A percentile compares a stretch with the other conserved stretches of the same genome.
Evolutionary conservation across 2,113 vertebrate species (phyloP).

Genomic region (Parotia lawesii): DNA sequence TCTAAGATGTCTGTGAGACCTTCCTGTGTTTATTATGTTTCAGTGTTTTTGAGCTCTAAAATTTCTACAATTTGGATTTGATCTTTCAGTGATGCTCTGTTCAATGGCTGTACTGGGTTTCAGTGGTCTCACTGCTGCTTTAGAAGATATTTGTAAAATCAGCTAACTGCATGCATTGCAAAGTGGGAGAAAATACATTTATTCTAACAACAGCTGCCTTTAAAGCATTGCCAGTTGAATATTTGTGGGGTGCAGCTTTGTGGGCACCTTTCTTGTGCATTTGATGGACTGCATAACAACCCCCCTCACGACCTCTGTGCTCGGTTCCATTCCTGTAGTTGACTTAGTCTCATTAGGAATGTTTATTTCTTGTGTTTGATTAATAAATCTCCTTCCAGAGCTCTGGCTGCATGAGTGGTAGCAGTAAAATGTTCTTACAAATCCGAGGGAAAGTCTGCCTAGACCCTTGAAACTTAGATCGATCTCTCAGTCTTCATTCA

Average conservation of each 20-base stretch:
- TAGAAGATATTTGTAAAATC: neutral
- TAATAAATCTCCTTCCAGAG: neutral
- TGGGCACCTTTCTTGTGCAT: neutral
- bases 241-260: neutral
- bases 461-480: neutral
- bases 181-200: neutral
- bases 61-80: neutral
- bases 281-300: neutral
- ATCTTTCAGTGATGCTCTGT: neutral
- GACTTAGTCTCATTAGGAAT: neutral
- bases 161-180: neutral
- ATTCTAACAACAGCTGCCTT: neutral
- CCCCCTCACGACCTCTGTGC: neutral
- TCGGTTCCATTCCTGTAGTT: neutral
- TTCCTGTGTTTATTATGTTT: neutral
- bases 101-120: neutral
- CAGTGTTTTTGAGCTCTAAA: neutral
- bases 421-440: neutral
- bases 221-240: neutral
- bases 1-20: neutral
- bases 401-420: neutral
- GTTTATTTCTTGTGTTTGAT: conserved; percentile 11
- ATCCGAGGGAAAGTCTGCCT: neutral
- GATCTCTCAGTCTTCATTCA: neutral
- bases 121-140: neutral